Conservation (phyloP, 2,888 invertebrate genomes). For the Tetheella fluctuosa region DNA sequence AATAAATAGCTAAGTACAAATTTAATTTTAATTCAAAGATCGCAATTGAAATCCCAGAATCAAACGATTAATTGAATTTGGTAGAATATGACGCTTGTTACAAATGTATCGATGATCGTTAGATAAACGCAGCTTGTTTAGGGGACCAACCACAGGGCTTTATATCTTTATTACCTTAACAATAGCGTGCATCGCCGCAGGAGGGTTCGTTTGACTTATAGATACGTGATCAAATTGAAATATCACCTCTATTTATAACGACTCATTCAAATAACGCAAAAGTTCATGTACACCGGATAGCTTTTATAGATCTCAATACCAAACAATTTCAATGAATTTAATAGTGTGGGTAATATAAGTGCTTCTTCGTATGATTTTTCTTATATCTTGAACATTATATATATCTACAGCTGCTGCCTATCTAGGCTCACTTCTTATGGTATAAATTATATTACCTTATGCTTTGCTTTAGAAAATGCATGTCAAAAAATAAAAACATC, state of each 20-base stretch:
- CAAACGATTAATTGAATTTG: constrained; percentile 58
- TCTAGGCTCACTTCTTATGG: no score
- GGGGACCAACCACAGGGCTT: constrained; percentile 53
- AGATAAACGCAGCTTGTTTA: constrained; percentile 66
- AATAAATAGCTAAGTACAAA: constrained; percentile 21
- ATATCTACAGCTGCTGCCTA: no score
- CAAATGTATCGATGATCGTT: constrained; percentile 64
- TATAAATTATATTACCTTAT: no score
- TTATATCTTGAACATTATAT: no score
- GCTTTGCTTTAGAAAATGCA: neutral
- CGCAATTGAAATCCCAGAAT: constrained; percentile 27
- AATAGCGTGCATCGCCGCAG: constrained; percentile 52
- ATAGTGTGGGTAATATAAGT: no score
- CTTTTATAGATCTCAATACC: neutral
- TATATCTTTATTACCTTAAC: constrained; percentile 70
- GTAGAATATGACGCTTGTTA: constrained; percentile 58
- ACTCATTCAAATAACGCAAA: constrained; percentile 9
- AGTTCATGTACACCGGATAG: constrained; percentile 8
- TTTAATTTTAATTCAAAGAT: constrained; percentile 46
- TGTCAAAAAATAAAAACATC: neutral
- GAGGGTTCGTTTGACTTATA: constrained; percentile 51
- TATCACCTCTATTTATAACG: constrained; percentile 39
- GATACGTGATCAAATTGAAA: constrained; percentile 50
- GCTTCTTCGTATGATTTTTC: no score
- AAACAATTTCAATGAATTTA: neutral